Conservation (phyloP, 2,888 invertebrate species). For the Andricus quercusramuli region DNA sequence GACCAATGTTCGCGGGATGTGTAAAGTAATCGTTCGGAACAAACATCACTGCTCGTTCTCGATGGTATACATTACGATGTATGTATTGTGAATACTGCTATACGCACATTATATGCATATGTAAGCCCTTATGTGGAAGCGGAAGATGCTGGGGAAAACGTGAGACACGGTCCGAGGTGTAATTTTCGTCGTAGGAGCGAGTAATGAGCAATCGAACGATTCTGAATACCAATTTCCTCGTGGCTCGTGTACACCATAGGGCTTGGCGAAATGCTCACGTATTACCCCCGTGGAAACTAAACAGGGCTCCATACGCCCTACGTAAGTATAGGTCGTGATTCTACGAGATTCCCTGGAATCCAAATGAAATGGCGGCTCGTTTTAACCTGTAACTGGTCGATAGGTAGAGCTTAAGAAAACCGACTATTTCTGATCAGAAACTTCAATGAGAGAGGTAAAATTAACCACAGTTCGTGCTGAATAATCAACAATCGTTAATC, state of each 20-base stretch:
- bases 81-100: not conserved
- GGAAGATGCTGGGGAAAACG: conserved; percentile 58
- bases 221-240: conserved; percentile 69
- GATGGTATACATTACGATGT: not conserved
- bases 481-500: conserved; percentile 21
- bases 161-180: conserved; percentile 69
- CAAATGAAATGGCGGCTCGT: conserved; percentile 36
- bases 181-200: conserved; percentile 68
- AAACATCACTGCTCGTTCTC: not conserved
- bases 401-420: conserved; percentile 15
- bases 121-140: not conserved
- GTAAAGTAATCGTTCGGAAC: not conserved
- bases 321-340: conserved; percentile 39
- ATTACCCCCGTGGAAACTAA: conserved; percentile 53
- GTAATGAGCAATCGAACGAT: conserved; percentile 71
- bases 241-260: conserved; percentile 47
- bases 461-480: not conserved
- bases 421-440: conserved; percentile 17
- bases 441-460: conserved; percentile 1
- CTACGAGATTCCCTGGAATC: conserved; percentile 35
- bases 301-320: conserved; percentile 15
- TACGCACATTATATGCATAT: not conserved
- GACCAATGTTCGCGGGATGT: not conserved
- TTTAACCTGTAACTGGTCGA: conserved; percentile 18
- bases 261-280: conserved; percentile 45